These are phyloP conservation scores for Toxonevra muliebris DNA, from an alignment of 2,888 invertebrate genomes.

Conservation along the genomic window DNA sequence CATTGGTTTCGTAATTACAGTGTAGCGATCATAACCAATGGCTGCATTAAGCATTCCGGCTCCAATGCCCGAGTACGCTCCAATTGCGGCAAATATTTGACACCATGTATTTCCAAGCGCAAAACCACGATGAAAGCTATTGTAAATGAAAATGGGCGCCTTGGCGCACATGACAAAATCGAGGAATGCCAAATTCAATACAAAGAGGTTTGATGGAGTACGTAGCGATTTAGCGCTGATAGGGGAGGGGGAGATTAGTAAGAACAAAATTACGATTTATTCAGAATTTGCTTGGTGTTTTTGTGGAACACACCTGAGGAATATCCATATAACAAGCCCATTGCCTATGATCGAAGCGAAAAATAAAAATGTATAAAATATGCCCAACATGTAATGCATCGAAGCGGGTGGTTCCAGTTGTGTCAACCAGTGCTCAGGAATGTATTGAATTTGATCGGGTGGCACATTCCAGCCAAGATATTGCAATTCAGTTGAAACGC, in stretches of 20 bases:
- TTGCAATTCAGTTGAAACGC: constrained; percentile 56
- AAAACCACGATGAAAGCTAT: constrained; percentile 80
- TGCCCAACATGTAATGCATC: constrained; percentile 79
- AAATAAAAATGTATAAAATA: constrained; percentile 79
- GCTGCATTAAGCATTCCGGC: constrained; percentile 84
- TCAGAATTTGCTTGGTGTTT: background rate
- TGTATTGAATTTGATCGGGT: constrained; percentile 76
- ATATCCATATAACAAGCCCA: constrained; percentile 81
- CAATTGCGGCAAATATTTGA: constrained; percentile 79
- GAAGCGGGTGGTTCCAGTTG: constrained; percentile 82
- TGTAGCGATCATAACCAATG: constrained; percentile 82
- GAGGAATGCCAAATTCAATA: constrained; percentile 81
- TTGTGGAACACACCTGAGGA: constrained; percentile 40
- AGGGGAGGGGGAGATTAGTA: background rate
- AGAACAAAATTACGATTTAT: background rate
- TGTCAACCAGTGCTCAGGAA: constrained; percentile 82
- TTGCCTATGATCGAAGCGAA: constrained; percentile 79
- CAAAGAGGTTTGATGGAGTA: constrained; percentile 82
- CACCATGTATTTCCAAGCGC: constrained; percentile 78
- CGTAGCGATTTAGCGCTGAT: constrained; percentile 58
- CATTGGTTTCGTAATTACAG: constrained; percentile 81
- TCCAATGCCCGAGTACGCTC: constrained; percentile 80
- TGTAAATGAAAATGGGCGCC: constrained; percentile 85
- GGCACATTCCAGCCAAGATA: constrained; percentile 80
- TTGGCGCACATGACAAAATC: constrained; percentile 89